Base-by-base conservation (phyloP, 2,113 vertebrate species). In the Odocoileus virginianus region DNA sequence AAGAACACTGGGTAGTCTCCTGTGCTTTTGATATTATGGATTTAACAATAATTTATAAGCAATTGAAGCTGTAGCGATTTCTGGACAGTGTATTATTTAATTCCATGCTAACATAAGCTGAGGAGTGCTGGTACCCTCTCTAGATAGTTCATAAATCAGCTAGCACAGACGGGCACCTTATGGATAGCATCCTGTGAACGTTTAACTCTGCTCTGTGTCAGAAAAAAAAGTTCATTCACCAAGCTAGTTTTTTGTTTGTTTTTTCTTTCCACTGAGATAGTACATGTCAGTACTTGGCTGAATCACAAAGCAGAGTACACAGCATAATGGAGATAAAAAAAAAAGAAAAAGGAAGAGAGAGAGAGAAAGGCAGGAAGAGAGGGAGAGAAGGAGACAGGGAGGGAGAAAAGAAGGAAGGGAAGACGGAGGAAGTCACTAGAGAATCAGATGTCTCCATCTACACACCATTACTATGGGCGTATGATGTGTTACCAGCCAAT, bases 31-130 rank as follows among this genome's bases (percentile, higher is more conserved):
- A 78, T 93, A 84, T 47, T 85, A 57, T 30, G 78, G 36, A 71
- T 78, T 96, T 96, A 92, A 82, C 55, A 97, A 67, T 91, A 89
- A 83, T 83, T 96, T 95, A 57, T 71, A 96, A 96, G 50, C 19
- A 92, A 91, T 57, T 78, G 52, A 61, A 96, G 82, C 17, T 52
- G 67, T 8, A 54, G 81, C 64, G 45, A 76, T 83, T 86, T 96
- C 61, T 83, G 25, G 96, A 88, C 45, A 97, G 87, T 97, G 87
- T 30, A 85, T 84, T 94, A 25, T 81, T 95, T 91, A 92, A 86
- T 78, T 97, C 23, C 45, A 54, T 47, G 45, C 92, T 86, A 95
- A 33, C 50, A 79, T 43, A 82, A 84, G 43, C 30, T 82, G 47
- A 74, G 85, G 15, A 76, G 8, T 57, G 43, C 1, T 30, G 25